A percentile compares a stretch with the other conserved stretches of the same genome.
Conservation (phyloP, 2,113 vertebrate species). For the Xenopus borealis region DNA sequence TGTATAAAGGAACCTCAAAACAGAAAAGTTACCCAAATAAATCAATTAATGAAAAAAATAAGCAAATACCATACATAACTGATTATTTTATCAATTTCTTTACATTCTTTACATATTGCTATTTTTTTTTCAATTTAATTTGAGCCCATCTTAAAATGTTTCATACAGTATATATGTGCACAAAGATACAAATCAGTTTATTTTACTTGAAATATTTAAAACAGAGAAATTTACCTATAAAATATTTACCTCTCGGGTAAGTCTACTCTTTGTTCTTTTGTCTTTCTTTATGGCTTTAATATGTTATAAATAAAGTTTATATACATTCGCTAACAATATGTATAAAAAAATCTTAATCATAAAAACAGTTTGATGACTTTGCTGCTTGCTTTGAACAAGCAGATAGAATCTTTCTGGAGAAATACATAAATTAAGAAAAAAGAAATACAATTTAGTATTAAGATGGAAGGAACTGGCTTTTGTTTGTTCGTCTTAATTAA, state of each 20-base stretch:
- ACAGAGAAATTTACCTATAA: not conserved
- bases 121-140: no score
- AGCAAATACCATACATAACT: no score
- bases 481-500: slow-evolving; percentile 39
- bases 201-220: not conserved
- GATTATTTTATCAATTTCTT: no score
- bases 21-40: no score
- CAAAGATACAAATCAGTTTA: not conserved
- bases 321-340: not conserved
- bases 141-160: no score
- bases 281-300: not conserved
- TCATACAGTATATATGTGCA: no score
- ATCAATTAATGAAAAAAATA: no score
- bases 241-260: not conserved
- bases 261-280: not conserved
- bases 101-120: no score
- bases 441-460: slow-evolving; percentile 31
- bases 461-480: slow-evolving; percentile 25
- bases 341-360: not conserved
- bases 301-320: slow-evolving; percentile 4
- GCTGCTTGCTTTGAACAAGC: slow-evolving; percentile 5
- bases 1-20: no score
- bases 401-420: slow-evolving; percentile 3
- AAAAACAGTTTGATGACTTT: not conserved
- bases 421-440: slow-evolving; percentile 23